These are phyloP conservation scores for Zelleria hepariella DNA, from an alignment of 2,888 invertebrate species.

Conservation along the genomic window DNA sequence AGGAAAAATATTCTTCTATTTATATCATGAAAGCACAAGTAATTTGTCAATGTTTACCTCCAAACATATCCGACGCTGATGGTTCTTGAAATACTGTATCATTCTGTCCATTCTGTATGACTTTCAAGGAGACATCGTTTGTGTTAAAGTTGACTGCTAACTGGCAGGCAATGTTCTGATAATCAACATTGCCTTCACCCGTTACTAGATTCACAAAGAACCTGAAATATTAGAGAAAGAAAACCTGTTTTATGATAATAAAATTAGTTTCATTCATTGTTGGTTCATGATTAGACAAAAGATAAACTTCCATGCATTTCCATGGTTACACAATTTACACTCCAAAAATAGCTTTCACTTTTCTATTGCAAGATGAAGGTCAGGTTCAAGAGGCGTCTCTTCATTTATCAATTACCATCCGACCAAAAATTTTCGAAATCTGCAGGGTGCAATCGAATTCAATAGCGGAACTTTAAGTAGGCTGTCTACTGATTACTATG, in stretches of 20 bases:
- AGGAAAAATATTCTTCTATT: no score
- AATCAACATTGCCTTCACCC: constrained; percentile 27
- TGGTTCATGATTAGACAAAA: background rate
- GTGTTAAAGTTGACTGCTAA: constrained; percentile 26
- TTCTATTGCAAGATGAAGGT: no score
- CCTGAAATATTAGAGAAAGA: constrained; percentile 21
- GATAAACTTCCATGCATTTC: background rate
- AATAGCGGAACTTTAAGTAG: no score
- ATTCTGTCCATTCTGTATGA: constrained; percentile 23
- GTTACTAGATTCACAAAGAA: constrained; percentile 30
- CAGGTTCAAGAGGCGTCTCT: no score
- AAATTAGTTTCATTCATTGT: no score
- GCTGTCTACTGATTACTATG: no score
- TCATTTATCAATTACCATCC: no score
- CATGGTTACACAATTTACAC: background rate
- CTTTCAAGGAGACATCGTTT: constrained; percentile 20
- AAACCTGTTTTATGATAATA: background rate
- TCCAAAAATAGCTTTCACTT: no score
- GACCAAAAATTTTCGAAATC: no score
- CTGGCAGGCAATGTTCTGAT: constrained; percentile 35
- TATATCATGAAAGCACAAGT: background rate
- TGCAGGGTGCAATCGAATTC: no score
- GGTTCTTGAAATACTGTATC: constrained; percentile 1
- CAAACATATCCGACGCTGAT: background rate
- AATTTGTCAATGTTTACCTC: background rate